phyloP scores from a whole-genome alignment of 2,113 vertebrate genomes.

The Zosterops pallidus region DNA sequence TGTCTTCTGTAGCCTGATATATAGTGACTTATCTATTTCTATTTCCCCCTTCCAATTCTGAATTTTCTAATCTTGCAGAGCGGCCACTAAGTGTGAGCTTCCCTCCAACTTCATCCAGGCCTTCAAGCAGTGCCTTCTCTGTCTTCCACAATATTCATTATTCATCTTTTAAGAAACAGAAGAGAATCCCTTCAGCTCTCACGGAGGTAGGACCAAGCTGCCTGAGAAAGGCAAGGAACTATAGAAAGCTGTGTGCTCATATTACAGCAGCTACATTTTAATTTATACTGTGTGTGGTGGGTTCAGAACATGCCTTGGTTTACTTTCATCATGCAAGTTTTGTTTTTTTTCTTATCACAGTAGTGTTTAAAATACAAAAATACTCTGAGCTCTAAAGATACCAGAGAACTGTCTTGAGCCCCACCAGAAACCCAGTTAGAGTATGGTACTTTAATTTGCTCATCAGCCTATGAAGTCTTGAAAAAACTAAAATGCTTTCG shows the following conservation, averaged over 20 bases:
- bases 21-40: not conserved
- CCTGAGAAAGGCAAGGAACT: not conserved
- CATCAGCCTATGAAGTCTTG: not conserved
- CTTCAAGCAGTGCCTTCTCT: constrained; percentile 84
- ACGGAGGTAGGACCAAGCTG: constrained; percentile 79
- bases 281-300: not conserved
- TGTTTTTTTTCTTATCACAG: not conserved
- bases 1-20: not conserved
- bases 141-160: constrained; percentile 93
- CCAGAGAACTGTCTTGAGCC: not conserved
- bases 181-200: constrained; percentile 87
- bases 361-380: not conserved
- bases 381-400: not conserved
- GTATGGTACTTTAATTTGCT: not conserved
- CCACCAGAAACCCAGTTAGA: not conserved
- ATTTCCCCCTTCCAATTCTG: not conserved
- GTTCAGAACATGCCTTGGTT: not conserved
- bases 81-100: constrained; percentile 77
- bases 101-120: constrained; percentile 78
- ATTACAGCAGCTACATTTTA: not conserved
- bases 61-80: constrained; percentile 65
- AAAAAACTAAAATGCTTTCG: not conserved
- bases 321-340: not conserved
- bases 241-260: not conserved
- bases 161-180: constrained; percentile 88